Evolutionary conservation across 2,113 vertebrate genomes (phyloP).

Genomic region (Anarhynchus alexandrinus): DNA sequence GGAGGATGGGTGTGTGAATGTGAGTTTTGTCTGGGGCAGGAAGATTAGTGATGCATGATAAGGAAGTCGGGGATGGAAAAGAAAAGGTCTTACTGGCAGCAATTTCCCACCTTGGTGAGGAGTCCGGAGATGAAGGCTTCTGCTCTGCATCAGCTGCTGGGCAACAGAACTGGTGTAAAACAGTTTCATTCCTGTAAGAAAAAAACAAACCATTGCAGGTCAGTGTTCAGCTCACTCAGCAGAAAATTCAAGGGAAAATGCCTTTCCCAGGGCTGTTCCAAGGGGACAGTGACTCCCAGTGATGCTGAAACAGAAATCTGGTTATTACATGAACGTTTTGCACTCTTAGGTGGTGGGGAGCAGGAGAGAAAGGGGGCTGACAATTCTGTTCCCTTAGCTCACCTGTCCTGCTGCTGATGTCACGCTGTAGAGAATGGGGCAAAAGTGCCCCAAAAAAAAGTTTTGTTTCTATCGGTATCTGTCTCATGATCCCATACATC

Average conservation of each 20-base stretch:
- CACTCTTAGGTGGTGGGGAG: background rate
- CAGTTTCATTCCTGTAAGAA: conserved; percentile 89
- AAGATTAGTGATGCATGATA: background rate
- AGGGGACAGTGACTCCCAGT: background rate
- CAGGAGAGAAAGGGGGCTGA: background rate
- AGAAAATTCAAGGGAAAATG: background rate
- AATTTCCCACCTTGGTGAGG: conserved; percentile 72
- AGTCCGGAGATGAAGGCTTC: conserved; percentile 76
- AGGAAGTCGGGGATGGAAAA: background rate
- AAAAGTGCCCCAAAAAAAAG: background rate
- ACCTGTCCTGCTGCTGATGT: background rate
- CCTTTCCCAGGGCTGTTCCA: background rate
- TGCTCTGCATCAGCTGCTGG: conserved; percentile 91
- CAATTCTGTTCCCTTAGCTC: background rate
- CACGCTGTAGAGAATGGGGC: background rate
- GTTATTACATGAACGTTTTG: background rate
- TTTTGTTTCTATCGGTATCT: background rate
- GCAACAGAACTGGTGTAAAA: conserved; percentile 98
- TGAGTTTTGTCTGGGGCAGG: background rate
- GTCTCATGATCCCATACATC: background rate
- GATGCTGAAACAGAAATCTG: background rate
- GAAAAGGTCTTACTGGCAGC: background rate
- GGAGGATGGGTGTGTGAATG: background rate
- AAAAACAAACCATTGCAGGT: conserved; percentile 45
- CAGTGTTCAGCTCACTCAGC: conserved; percentile 3